Evolutionary conservation across 2,113 vertebrate genomes (phyloP).

Genomic region (Atherinomorus stipes): DNA sequence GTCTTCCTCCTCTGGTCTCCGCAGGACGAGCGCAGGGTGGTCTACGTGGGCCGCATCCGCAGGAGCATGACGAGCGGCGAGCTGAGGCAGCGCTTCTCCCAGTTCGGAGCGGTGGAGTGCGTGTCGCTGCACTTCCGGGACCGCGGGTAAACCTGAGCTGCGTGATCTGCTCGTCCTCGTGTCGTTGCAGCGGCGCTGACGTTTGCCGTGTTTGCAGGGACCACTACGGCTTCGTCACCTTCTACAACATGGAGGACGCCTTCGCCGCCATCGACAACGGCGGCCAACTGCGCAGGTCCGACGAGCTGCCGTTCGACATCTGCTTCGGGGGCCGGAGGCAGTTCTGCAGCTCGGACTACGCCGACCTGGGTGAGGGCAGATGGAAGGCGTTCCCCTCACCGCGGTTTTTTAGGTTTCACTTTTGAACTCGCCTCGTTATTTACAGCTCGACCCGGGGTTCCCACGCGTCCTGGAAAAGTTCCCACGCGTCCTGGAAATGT

Average conservation of each 20-base stretch:
- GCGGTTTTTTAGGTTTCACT: too few species aligned
- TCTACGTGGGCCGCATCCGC: constrained; percentile 93
- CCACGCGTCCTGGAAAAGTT: too few species aligned
- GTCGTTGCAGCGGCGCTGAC: too few species aligned
- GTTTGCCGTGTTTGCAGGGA: constrained; percentile 79
- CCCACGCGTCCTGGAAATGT: too few species aligned
- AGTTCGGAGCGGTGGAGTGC: constrained; percentile 92
- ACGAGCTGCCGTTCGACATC: constrained; percentile 92
- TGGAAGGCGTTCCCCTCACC: too few species aligned
- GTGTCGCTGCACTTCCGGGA: constrained; percentile 93
- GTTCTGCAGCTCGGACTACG: constrained; percentile 91
- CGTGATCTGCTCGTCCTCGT: too few species aligned
- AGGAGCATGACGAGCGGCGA: constrained; percentile 90
- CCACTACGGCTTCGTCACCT: constrained; percentile 95
- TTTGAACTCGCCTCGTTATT: too few species aligned
- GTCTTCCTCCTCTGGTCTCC: neutral
- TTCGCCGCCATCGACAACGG: constrained; percentile 93
- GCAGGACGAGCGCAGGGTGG: constrained; percentile 94
- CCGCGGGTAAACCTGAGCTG: constrained; percentile 75
- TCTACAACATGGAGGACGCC: constrained; percentile 89
- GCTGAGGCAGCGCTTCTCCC: constrained; percentile 89
- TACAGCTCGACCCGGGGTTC: too few species aligned
- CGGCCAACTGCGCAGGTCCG: constrained; percentile 86
- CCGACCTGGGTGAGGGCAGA: constrained; percentile 87
- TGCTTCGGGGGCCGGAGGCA: constrained; percentile 94